Percentiles rank a stretch among this genome's conserved stretches.
Evolutionary conservation across 2,888 invertebrate genomes (phyloP).

Genomic region (Dioctria rufipes): DNA sequence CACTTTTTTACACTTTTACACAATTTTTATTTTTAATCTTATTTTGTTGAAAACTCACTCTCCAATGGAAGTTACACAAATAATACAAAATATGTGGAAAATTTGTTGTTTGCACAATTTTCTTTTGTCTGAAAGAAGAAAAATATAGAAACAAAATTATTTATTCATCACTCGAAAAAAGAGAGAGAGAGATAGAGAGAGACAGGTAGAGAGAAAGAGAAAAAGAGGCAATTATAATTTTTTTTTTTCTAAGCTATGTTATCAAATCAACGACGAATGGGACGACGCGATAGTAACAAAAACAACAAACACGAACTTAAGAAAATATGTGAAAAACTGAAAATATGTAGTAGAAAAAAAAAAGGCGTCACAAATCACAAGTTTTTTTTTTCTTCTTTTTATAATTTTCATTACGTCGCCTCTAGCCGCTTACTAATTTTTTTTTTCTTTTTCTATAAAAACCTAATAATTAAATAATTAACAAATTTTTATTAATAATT

Average conservation of each 20-base stretch:
- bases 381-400: too few relatives aligned
- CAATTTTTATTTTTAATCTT: too few relatives aligned
- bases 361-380: too few relatives aligned
- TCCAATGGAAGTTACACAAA: background rate
- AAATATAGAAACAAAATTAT: background rate
- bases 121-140: background rate
- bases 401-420: too few relatives aligned
- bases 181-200: background rate
- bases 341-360: too few relatives aligned
- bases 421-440: background rate
- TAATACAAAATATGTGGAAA: background rate
- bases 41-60: too few relatives aligned
- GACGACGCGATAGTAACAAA: too few relatives aligned
- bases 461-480: background rate
- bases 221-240: background rate
- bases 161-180: background rate
- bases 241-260: background rate
- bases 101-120: background rate
- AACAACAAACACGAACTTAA: too few relatives aligned
- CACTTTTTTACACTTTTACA: too few relatives aligned
- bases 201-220: background rate
- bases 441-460: background rate
- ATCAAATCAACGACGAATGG: too few relatives aligned
- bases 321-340: too few relatives aligned
- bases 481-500: background rate